Base-by-base conservation (phyloP, 2,888 invertebrate species). In the Acrobasis suavella region DNA sequence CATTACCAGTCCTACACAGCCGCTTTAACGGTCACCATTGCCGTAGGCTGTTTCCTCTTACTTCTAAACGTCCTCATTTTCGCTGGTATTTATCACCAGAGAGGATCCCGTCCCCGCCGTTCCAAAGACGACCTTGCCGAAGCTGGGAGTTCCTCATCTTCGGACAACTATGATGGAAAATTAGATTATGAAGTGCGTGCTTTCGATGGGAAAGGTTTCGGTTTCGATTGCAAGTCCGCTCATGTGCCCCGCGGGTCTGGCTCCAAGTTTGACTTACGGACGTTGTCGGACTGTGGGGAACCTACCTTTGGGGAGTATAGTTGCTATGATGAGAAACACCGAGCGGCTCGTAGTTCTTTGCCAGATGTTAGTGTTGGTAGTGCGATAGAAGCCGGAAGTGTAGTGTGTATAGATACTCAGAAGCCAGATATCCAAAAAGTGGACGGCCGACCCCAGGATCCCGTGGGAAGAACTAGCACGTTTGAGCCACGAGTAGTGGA, bases 1-100 rank as follows among this genome's bases (percentile, higher is more conserved):
- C 97, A 97, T 76, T 97, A 97, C 77, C 97, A 97, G 81, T 97
- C 96, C 65, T 97, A 97, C 83, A 97, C 97, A 8, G 97, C 97
- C 0, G 97, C 97, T 0, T 90, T 98, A 16, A 96, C 97, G 9
- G 96, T 97, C 38, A 97, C 97, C 0, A 96, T 97, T 67, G 96
- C 96, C 0, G 96, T 97, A 9, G 97, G 97, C 1, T 96, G 97
- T 75, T 96, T 97, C 71, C 93, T 97, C 9, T 91, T 97, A 9
- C 91, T 97, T 38, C 92, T 97, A 37, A 97, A 97, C 78, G 95
- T 97, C 12, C 93, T 97, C 32, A 97, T 98, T 72, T 97, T 97
- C 76, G 97, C 97, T 54, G 97, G 97, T 1, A 97, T 97, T 67
- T 97, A 97, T 78, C 96, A 97, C 76, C 97, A 97, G 82, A 93